Conservation (phyloP, 30 jellyfish, hydroid and myxozoan species). For the Cassiopea andromeda region DNA sequence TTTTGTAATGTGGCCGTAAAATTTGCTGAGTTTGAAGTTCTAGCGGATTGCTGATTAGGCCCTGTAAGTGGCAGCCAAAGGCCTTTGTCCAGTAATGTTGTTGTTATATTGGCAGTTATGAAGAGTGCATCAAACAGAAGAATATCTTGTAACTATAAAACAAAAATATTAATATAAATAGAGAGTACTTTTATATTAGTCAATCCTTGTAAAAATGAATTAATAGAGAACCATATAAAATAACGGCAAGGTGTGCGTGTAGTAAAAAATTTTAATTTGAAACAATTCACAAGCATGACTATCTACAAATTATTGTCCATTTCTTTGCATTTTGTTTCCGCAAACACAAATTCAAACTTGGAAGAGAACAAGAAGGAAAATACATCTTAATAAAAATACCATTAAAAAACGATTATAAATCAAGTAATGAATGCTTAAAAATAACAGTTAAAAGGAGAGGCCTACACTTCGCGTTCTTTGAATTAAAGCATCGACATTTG, state of each 20-base stretch:
- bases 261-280: too few relatives aligned
- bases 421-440: not conserved
- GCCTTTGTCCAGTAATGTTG: not conserved
- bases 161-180: too few relatives aligned
- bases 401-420: too few relatives aligned
- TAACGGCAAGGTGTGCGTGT: too few relatives aligned
- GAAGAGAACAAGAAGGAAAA: too few relatives aligned
- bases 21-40: slow-evolving; percentile 6
- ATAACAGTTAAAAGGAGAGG: not conserved
- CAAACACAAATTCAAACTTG: too few relatives aligned
- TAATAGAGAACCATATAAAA: too few relatives aligned
- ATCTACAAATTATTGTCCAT: too few relatives aligned
- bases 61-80: not conserved
- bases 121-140: not conserved
- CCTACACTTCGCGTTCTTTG: not conserved
- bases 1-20: not conserved
- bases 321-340: too few relatives aligned
- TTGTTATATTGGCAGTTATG: not conserved
- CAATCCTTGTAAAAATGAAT: not conserved
- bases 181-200: not conserved
- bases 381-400: too few relatives aligned
- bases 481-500: not conserved
- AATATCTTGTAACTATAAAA: not conserved
- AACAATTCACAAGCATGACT: too few relatives aligned
- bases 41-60: not conserved